Percentiles rank a stretch among this genome's conserved stretches.
phyloP scores from a whole-genome alignment of 2,797 vertebrate genomes.

The Lacerta viridis region DNA sequence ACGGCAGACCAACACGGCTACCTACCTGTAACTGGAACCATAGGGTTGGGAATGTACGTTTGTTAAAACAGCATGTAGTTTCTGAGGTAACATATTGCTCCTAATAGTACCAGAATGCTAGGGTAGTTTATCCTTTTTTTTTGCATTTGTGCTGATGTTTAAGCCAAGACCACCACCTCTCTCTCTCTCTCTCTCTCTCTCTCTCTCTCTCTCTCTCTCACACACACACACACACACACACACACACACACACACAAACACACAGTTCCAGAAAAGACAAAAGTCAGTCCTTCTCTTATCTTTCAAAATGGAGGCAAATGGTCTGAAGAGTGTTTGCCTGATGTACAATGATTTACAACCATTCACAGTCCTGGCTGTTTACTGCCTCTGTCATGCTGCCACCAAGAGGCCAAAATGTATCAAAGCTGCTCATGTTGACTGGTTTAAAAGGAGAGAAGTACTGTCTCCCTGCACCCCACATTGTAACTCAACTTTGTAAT shows the following conservation, averaged over 20 bases:
- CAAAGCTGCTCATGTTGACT: not conserved
- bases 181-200: too few relatives aligned
- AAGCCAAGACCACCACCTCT: not conserved
- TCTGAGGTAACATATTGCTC: not conserved
- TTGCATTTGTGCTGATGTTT: not conserved
- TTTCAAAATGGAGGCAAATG: conserved; percentile 20
- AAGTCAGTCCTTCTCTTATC: conserved; percentile 8
- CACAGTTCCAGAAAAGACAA: conserved; percentile 17
- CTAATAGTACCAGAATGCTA: not conserved
- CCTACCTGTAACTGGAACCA: too few relatives aligned
- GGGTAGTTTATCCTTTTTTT: not conserved
- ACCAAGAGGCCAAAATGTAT: conserved; percentile 14
- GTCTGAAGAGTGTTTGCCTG: conserved; percentile 21
- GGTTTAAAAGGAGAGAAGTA: not conserved
- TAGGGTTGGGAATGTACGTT: not conserved
- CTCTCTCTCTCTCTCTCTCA: too few relatives aligned
- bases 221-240: too few relatives aligned
- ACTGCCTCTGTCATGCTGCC: conserved; percentile 25
- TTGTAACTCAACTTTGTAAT: not conserved
- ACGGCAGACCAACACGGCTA: too few relatives aligned
- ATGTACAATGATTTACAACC: not conserved
- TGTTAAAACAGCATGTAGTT: not conserved
- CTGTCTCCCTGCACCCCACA: accelerated
- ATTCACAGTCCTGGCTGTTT: not conserved
- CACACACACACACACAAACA: not conserved